Percentiles rank a stretch among this genome's conserved stretches.
Evolutionary conservation across 2,113 vertebrate genomes (phyloP).

Genomic region (Lepus europaeus): DNA sequence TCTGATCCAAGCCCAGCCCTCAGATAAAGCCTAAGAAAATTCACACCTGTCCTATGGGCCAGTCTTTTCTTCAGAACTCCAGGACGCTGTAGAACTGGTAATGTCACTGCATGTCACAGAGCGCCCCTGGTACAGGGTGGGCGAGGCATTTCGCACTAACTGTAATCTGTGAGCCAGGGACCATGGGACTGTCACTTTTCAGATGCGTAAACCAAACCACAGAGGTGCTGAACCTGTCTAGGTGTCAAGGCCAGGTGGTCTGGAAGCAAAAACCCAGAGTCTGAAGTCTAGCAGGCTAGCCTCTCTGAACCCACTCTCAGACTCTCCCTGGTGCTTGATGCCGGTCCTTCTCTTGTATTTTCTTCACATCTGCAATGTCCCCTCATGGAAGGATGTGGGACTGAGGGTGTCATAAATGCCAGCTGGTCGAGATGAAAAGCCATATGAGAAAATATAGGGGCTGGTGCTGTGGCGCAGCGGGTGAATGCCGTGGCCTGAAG

Average conservation of each 20-base stretch:
- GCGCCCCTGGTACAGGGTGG: neutral
- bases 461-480: too few species aligned
- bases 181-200: neutral
- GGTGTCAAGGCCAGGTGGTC: neutral
- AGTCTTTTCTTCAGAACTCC: neutral
- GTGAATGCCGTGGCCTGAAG: too few species aligned
- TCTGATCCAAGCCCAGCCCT: too few species aligned
- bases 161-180: neutral
- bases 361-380: neutral
- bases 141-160: neutral
- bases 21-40: neutral
- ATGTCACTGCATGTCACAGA: rapidly evolving
- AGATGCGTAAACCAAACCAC: neutral
- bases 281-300: neutral
- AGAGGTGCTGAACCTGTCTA: neutral
- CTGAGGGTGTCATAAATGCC: neutral
- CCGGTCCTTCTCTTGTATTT: neutral
- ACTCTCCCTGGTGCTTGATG: neutral
- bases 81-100: neutral
- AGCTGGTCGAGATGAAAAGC: neutral
- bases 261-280: neutral
- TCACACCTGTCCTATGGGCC: neutral
- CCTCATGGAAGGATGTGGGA: neutral
- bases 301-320: too few species aligned
- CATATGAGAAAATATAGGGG: neutral